These are phyloP conservation scores for Catostomus latipinnis DNA, from an alignment of 2,797 vertebrate species.

Conservation along the genomic window DNA sequence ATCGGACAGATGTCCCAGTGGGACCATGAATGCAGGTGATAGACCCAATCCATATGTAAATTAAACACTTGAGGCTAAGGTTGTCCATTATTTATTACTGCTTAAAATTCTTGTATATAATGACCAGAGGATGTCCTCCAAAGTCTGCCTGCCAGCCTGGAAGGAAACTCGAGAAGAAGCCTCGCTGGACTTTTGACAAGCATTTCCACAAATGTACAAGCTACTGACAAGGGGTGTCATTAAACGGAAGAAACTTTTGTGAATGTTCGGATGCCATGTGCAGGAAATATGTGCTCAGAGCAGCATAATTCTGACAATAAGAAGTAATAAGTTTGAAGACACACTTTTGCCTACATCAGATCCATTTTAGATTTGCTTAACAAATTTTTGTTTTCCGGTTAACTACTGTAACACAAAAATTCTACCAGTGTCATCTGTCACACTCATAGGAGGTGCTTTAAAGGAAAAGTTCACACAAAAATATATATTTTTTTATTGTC, in stretches of 20 bases:
- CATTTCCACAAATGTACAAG: conserved; percentile 38
- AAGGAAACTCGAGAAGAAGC: background rate
- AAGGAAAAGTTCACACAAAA: too few species aligned
- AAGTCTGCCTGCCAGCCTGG: conserved; percentile 8
- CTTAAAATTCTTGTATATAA: conserved; percentile 17
- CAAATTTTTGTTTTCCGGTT: background rate
- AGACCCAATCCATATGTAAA: conserved; percentile 42
- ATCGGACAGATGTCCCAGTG: conserved; percentile 42
- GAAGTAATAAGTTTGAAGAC: background rate
- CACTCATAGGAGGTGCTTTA: background rate
- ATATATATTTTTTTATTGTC: too few species aligned
- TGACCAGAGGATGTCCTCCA: conserved; percentile 17
- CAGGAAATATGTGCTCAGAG: background rate
- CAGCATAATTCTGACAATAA: background rate
- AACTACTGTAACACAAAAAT: background rate
- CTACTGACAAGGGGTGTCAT: conserved; percentile 23
- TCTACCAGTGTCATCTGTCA: background rate
- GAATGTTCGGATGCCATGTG: background rate
- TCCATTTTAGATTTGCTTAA: background rate
- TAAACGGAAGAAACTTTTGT: conserved; percentile 33
- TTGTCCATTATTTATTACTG: conserved; percentile 41
- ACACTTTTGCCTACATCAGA: background rate
- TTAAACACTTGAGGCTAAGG: conserved; percentile 47
- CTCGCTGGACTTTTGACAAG: conserved; percentile 30
- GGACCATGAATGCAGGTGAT: conserved; percentile 36